phyloP scores from a whole-genome alignment of 2,113 vertebrate genomes.

The Melospiza georgiana region DNA sequence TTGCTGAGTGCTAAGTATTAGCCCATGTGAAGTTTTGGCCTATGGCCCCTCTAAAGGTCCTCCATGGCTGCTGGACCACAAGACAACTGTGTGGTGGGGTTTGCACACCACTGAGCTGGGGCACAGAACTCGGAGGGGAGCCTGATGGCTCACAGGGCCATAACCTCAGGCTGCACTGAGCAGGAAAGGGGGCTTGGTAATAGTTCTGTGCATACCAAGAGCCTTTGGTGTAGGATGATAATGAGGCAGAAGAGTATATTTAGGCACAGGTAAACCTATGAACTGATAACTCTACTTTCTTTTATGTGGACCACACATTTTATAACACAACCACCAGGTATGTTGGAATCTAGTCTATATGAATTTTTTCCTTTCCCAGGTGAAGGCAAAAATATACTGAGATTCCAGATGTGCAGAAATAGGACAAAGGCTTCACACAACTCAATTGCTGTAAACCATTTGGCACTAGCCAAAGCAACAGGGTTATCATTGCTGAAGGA shows the following conservation, averaged over 20 bases:
- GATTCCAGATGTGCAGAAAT: neutral
- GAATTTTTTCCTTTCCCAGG: neutral
- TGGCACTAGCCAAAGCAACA: neutral
- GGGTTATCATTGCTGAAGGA: neutral
- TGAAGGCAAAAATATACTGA: neutral
- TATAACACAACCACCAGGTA: neutral
- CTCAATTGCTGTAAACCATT: neutral
- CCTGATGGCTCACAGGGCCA: neutral
- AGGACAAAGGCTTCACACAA: neutral
- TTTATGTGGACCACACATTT: neutral
- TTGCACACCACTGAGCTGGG: neutral
- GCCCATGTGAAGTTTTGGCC: neutral
- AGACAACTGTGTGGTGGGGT: neutral
- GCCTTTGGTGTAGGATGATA: neutral
- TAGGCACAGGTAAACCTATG: neutral
- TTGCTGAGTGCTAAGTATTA: neutral
- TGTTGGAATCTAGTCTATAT: neutral
- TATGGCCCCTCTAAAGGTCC: neutral
- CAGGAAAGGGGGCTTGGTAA: neutral
- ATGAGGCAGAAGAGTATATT: neutral
- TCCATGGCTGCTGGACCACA: neutral
- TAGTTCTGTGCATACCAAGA: neutral
- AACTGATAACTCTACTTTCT: neutral
- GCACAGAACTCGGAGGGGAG: fast-evolving
- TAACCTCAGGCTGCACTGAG: neutral